Base-by-base conservation (phyloP, 1,140 invertebrate species). In the Mamestra configurata region DNA sequence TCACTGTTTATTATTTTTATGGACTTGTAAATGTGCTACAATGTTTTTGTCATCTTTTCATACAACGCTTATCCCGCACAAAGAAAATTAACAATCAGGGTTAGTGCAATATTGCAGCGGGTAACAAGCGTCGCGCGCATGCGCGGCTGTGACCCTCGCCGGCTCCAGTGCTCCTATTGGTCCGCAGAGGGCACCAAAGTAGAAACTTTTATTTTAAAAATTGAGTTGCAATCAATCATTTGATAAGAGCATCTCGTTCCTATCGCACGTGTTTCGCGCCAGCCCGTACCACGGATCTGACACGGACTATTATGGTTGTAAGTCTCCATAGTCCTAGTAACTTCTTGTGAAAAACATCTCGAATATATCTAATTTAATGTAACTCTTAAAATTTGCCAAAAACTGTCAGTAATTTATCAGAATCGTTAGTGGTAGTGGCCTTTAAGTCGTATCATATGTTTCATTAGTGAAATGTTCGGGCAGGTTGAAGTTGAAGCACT, bases 401-500 rank as follows among this genome's bases (percentile, higher is more conserved):
- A 13, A 13, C 64, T 71, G 64, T 71, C 66, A 46, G 77, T 57
- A 71, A 49, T 43, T 59, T 57, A 31, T 51, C 18, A 20, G 20
- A 61, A 61, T 18, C 0, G n/a, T 71, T 15, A 70, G 66, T 70
- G 22, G 20, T 20, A 40, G 46, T 61, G 27, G 43, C 20, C 31
- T 73, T 15, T 13, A 18, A 18, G 20, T 24, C 7, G 35, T 22
- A 13, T 18, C 11, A n/a, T 49, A 15, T 49, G 22, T 8, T 49
- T 46, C 2, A 70, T n/a, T 24, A 22, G 27, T 27, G 22, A 1
- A 20, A 49, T 70, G 20, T 70, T 5, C 43, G 5, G 2, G 10
- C 87, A 94, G 93, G 88, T 92, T 92, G 91, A 92, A 90, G 86
- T 93, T 18, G 84, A 88, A 86, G 87, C 92, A 43, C 82, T 93